phyloP scores from a whole-genome alignment of 2,888 invertebrate genomes.

The Plagodis pulveraria region DNA sequence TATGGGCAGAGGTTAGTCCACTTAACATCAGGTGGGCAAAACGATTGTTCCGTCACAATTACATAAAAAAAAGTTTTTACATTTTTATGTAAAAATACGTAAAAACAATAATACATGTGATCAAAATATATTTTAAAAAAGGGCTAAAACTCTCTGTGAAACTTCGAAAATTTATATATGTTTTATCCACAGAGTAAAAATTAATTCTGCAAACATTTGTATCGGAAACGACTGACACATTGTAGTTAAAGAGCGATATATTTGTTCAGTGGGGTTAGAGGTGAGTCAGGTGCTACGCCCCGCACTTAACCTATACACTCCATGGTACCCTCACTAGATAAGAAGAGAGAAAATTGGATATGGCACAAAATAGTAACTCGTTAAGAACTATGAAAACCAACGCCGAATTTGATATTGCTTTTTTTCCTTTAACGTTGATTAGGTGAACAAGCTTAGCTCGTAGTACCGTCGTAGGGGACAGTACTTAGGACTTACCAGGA shows the following conservation, averaged over 20 bases:
- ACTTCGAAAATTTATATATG: too few species aligned
- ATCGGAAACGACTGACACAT: conserved; percentile 33
- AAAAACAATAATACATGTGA: too few species aligned
- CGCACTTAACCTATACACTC: conserved; percentile 20
- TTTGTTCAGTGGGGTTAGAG: conserved; percentile 9
- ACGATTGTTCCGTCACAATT: too few species aligned
- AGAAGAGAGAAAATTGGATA: conserved; percentile 1
- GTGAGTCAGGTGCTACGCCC: conserved; percentile 34
- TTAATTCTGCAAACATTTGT: conserved; percentile 18
- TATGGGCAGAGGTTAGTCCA: too few species aligned
- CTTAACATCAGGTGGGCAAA: too few species aligned
- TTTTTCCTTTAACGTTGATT: background rate
- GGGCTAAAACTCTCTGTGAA: too few species aligned
- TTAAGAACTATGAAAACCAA: background rate
- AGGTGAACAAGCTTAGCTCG: background rate
- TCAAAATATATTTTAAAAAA: too few species aligned
- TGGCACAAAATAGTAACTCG: background rate
- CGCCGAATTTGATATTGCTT: too few species aligned
- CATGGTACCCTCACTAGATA: background rate
- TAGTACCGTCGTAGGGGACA: too few species aligned
- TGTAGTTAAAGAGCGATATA: conserved; percentile 29
- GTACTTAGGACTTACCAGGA: too few species aligned
- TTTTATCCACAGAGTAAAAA: conserved; percentile 9
- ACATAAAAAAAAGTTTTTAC: too few species aligned
- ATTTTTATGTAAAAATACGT: too few species aligned